These are phyloP conservation scores for Mycetomoellerius zeteki DNA, from an alignment of 1,140 invertebrate genomes.

Conservation along the genomic window DNA sequence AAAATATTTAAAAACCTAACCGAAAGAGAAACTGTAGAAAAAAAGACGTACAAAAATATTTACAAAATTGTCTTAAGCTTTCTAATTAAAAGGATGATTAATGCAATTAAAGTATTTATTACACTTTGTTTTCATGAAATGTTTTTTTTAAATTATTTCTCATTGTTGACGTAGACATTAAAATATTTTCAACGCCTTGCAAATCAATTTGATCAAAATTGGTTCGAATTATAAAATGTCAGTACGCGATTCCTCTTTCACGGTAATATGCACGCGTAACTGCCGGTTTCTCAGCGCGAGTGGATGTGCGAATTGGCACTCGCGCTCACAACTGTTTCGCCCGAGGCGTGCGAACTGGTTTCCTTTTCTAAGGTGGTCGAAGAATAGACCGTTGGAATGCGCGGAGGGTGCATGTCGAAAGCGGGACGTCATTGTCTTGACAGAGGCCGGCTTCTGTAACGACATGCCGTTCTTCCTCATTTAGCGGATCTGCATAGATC, in stretches of 20 bases:
- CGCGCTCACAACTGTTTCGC: constrained; percentile 17
- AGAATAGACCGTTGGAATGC: constrained; percentile 25
- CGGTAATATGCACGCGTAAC: constrained; percentile 5
- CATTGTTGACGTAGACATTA: not conserved
- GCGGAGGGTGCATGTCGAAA: constrained; percentile 49
- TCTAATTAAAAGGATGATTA: not conserved
- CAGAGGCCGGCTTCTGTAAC: constrained; percentile 25
- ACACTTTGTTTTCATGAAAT: not conserved
- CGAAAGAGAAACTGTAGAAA: not conserved
- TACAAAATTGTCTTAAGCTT: not conserved
- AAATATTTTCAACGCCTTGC: not conserved
- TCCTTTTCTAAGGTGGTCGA: constrained; percentile 52
- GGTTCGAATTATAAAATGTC: not conserved
- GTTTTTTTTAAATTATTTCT: not conserved
- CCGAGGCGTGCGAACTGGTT: constrained; percentile 58
- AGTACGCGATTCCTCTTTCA: not conserved
- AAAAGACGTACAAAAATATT: no score
- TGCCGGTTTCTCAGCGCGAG: constrained; percentile 17
- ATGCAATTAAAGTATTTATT: not conserved
- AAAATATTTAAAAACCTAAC: not conserved
- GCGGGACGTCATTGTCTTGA: constrained; percentile 52
- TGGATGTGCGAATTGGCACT: constrained; percentile 41
- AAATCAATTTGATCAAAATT: not conserved
- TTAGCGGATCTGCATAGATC: constrained; percentile 49
- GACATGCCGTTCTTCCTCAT: constrained; percentile 20